These are phyloP conservation scores for Carassius auratus DNA, from an alignment of 2,113 vertebrate genomes.

Conservation along the genomic window DNA sequence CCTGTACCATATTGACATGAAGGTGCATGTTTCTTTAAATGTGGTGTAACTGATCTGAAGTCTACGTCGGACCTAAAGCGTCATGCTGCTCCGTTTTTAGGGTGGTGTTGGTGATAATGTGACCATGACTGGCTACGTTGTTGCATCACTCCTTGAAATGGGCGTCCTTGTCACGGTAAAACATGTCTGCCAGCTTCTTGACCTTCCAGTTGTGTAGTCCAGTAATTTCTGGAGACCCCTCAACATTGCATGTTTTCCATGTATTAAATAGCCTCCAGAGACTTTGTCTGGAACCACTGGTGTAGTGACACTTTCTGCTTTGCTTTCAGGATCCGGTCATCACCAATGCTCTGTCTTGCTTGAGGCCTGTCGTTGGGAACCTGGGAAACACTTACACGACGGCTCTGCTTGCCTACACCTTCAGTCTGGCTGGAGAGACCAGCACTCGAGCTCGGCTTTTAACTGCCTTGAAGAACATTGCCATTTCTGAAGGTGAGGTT, in stretches of 20 bases:
- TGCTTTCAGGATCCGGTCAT: constrained; percentile 68
- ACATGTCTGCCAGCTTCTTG: neutral
- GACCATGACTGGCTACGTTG: neutral
- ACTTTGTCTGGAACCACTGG: no score
- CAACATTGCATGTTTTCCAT: no score
- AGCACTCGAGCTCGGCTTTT: constrained; percentile 66
- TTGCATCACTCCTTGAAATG: constrained; percentile 70
- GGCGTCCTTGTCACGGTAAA: constrained; percentile 59
- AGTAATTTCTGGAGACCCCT: no score
- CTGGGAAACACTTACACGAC: constrained; percentile 75
- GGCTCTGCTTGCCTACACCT: constrained; percentile 84
- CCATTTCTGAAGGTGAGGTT: constrained; percentile 52
- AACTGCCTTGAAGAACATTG: constrained; percentile 55
- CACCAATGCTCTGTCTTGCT: constrained; percentile 74
- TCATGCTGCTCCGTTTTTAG: neutral
- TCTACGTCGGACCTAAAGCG: no score
- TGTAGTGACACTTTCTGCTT: neutral
- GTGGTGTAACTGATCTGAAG: neutral
- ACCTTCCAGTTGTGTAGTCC: no score
- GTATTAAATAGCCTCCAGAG: no score
- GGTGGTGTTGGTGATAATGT: neutral
- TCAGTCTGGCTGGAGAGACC: constrained; percentile 78
- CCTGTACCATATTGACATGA: no score
- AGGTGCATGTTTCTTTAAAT: constrained; percentile 64
- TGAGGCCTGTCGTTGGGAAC: constrained; percentile 57